Evolutionary conservation across 2,888 invertebrate species (phyloP), one percentile per base, ranked within the genome.

Genomic region (Andrena camellia): DNA sequence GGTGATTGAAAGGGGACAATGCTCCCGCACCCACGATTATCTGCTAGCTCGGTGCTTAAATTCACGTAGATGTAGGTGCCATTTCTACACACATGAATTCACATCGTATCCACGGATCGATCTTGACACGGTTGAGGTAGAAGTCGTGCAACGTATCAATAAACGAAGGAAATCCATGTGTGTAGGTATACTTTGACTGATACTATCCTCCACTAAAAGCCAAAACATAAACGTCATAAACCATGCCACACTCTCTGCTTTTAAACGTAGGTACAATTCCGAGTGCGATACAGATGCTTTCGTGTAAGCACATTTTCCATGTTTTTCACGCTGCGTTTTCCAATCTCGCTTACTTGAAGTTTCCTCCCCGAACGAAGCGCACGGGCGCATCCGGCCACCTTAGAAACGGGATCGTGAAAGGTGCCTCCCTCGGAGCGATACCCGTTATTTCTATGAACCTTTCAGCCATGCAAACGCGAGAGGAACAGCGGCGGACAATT

Each of bases 401-500:
- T 7, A 20, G 17, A 66, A 33, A 52, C 29, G 2, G 17, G 31
- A 17, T 17, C 71, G 10, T 8, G 13, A 62, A 48, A 29, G 8
- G 8, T 6, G 13, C 2, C 0, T 26, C 13, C 23, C n/a, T 20
- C 20, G 67, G 48, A 66, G 29, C 57, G 35, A 64, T 31, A 20
- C 48, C 57, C 8, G 63, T 70, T 71, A 77, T 64, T 42, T 64
- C 23, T 48, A 64, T 31, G 52, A 57, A 57, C 26, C n/a, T 71
- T 31, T 54, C 42, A 48, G 23, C 42, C 8, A 31, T 48, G 48
- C 48, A n/a, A 60, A 29, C 48, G 48, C 4, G 60, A 8, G 57
- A 10, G 17, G n/a, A 62, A 62, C 29, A 59, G 13, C 1, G 7
- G 5, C 4, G 13, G 17, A 71, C 60, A 71, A 48, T 48, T 20